These are phyloP conservation scores for Esperia sulphurella DNA, from an alignment of 2,888 invertebrate species.

Conservation along the genomic window DNA sequence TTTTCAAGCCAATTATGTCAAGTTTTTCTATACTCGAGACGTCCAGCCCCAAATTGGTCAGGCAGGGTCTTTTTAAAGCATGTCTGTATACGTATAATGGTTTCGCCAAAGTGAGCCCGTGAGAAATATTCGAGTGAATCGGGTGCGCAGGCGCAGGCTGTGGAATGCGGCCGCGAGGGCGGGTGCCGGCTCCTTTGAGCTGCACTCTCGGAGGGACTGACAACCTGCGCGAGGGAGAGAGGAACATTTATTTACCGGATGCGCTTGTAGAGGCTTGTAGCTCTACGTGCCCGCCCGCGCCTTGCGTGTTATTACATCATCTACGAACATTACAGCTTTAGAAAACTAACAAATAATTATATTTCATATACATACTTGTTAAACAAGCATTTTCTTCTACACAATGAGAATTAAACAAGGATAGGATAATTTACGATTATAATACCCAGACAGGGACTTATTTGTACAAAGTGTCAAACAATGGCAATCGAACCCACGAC, in stretches of 20 bases:
- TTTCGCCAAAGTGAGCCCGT: conserved; percentile 75
- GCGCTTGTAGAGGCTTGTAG: conserved; percentile 32
- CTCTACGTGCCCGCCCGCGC: conserved; percentile 14
- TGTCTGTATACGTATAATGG: conserved; percentile 48
- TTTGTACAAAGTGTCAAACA: too few relatives aligned
- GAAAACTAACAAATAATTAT: too few relatives aligned
- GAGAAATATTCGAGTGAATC: conserved; percentile 75
- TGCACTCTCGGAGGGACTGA: conserved; percentile 60
- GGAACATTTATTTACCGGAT: conserved; percentile 57
- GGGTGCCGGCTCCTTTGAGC: conserved; percentile 75
- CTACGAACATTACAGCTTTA: background rate
- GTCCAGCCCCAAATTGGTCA: conserved; percentile 36
- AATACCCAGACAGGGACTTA: too few relatives aligned
- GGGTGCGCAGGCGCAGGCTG: conserved; percentile 53
- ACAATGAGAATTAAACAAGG: too few relatives aligned
- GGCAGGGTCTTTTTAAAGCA: conserved; percentile 31
- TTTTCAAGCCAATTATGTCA: conserved; percentile 31
- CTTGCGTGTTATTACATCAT: background rate
- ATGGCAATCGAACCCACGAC: too few relatives aligned
- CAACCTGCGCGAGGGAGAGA: conserved; percentile 63
- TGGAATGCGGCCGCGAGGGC: conserved; percentile 73
- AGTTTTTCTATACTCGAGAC: conserved; percentile 27
- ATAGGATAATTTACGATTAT: too few relatives aligned
- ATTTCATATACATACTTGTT: too few relatives aligned
- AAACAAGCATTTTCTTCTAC: too few relatives aligned